Conservation (phyloP, 2,888 invertebrate species). For the Heliconius ethilla region DNA sequence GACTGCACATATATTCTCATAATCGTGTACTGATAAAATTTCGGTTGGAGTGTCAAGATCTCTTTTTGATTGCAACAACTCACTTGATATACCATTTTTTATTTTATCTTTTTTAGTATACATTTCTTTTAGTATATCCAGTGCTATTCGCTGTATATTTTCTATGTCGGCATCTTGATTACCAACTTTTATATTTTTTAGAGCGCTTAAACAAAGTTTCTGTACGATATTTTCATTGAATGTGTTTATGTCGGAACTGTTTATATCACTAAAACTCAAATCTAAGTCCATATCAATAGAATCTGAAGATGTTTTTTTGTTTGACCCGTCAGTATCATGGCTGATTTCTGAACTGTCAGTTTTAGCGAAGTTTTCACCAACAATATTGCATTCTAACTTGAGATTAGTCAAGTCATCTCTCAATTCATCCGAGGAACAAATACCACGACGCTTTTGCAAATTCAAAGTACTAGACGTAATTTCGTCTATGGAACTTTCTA, state of each 20-base stretch:
- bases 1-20: constrained; percentile 85
- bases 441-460: constrained; percentile 80
- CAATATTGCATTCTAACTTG: constrained; percentile 64
- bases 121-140: constrained; percentile 80
- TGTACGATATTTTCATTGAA: constrained; percentile 81
- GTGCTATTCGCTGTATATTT: constrained; percentile 79
- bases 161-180: constrained; percentile 80
- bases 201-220: constrained; percentile 77
- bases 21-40: constrained; percentile 84
- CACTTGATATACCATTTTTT: constrained; percentile 62
- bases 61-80: constrained; percentile 68
- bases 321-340: constrained; percentile 74
- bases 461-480: constrained; percentile 72
- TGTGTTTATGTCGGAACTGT: constrained; percentile 79
- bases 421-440: constrained; percentile 80
- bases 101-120: constrained; percentile 76
- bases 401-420: constrained; percentile 69
- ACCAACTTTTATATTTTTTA: constrained; percentile 80
- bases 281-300: constrained; percentile 80
- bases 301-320: constrained; percentile 79
- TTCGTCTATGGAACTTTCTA: constrained; percentile 76
- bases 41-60: constrained; percentile 81
- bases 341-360: constrained; percentile 72
- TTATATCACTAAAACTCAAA: constrained; percentile 80
- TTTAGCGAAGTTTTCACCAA: constrained; percentile 67